Evolutionary conservation across 2,888 invertebrate species (phyloP).

Genomic region (Bellardia pandia): DNA sequence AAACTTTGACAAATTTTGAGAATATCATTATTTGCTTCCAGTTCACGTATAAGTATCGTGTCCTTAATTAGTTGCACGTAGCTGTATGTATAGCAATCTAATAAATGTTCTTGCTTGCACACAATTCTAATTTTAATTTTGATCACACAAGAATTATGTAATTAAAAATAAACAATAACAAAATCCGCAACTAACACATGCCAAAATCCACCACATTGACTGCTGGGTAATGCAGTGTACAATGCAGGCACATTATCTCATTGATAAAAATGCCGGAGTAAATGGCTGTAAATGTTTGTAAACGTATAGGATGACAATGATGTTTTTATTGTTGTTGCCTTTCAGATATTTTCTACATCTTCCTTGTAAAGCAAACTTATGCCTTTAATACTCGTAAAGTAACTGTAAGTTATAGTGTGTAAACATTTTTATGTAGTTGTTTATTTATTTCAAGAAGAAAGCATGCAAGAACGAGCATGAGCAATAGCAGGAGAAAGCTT

Average conservation of each 20-base stretch:
- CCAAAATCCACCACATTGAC: too few species aligned
- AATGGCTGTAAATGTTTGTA: neutral
- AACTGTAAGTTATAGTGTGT: conserved; percentile 55
- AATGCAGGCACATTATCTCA: neutral
- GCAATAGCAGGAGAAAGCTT: conserved; percentile 14
- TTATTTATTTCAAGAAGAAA: conserved; percentile 23
- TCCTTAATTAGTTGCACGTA: too few species aligned
- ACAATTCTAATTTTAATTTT: too few species aligned
- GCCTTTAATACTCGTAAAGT: conserved; percentile 40
- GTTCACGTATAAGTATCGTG: too few species aligned
- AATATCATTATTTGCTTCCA: too few species aligned
- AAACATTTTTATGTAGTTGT: conserved; percentile 49
- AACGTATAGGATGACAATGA: neutral
- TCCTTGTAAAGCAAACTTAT: conserved; percentile 15
- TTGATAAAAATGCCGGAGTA: neutral
- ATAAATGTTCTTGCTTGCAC: too few species aligned
- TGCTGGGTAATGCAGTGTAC: neutral
- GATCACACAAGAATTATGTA: too few species aligned
- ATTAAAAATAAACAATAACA: too few species aligned
- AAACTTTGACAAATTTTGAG: too few species aligned
- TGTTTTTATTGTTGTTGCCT: conserved; percentile 7
- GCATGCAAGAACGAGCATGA: neutral
- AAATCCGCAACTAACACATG: too few species aligned
- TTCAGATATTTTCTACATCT: neutral
- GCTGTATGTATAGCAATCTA: too few species aligned